Evolutionary conservation across 2,797 vertebrate genomes (phyloP).

Genomic region (Hypotaenidia philippensis): DNA sequence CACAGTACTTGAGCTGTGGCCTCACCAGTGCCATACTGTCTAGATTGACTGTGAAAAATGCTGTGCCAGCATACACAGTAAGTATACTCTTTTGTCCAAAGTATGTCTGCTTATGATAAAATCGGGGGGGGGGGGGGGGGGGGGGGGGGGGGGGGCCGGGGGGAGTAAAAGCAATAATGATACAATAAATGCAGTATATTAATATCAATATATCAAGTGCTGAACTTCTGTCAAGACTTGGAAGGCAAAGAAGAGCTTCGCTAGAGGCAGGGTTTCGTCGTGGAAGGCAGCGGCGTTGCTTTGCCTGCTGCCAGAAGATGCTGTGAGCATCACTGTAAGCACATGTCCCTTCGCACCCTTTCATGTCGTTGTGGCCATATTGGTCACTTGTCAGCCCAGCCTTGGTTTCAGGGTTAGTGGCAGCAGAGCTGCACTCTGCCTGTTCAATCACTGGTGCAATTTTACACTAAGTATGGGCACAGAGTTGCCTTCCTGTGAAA

Average conservation of each 20-base stretch:
- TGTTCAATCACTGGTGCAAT: not conserved
- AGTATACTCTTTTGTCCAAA: not conserved
- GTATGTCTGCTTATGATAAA: not conserved
- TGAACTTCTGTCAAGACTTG: not conserved
- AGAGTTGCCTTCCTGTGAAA: not conserved
- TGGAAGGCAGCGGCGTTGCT: rapidly evolving
- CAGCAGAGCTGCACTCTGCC: not conserved
- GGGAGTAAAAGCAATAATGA: not conserved
- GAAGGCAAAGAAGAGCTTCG: not conserved
- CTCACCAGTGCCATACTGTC: not conserved
- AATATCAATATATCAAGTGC: not conserved
- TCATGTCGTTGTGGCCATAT: not conserved
- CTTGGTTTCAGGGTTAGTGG: not conserved
- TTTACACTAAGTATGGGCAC: not conserved
- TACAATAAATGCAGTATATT: not conserved
- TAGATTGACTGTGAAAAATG: not conserved
- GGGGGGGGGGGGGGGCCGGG: too few relatives aligned
- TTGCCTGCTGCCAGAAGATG: not conserved
- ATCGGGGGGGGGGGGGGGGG: not conserved
- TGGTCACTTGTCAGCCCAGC: not conserved
- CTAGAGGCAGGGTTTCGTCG: not conserved
- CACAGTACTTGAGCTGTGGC: too few relatives aligned
- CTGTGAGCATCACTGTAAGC: not conserved
- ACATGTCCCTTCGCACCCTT: not conserved
- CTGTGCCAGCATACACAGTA: not conserved